Conservation (phyloP, 2,113 vertebrate species). For the Sander lucioperca region DNA sequence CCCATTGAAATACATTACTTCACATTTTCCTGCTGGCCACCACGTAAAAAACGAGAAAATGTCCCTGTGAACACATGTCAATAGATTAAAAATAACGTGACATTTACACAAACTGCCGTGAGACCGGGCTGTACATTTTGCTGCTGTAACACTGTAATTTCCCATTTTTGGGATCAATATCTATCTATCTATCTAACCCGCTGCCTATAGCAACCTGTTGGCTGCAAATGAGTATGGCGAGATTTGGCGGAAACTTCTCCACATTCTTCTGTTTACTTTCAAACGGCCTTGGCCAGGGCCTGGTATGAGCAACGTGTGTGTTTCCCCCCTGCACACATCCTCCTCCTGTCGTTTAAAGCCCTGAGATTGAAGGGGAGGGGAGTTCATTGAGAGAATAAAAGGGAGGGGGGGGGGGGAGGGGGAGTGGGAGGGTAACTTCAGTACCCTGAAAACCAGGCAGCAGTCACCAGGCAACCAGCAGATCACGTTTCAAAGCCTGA, state of each 20-base stretch:
- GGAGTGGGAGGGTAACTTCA: constrained; percentile 51
- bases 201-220: neutral
- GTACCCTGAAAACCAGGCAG: constrained; percentile 74
- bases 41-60: too few relatives aligned
- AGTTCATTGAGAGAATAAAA: constrained; percentile 80
- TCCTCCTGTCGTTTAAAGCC: constrained; percentile 75
- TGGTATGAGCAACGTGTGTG: constrained; percentile 66
- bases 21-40: too few relatives aligned
- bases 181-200: too few relatives aligned
- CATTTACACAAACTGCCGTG: too few relatives aligned
- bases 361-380: constrained; percentile 65
- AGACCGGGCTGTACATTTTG: too few relatives aligned
- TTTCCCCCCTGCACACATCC: constrained; percentile 59
- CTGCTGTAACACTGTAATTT: too few relatives aligned
- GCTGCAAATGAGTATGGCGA: neutral
- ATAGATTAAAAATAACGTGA: too few relatives aligned
- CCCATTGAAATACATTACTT: too few relatives aligned
- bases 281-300: constrained; percentile 65
- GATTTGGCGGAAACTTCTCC: constrained; percentile 33
- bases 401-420: constrained; percentile 58
- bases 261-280: constrained; percentile 67
- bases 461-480: constrained; percentile 82
- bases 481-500: constrained; percentile 85
- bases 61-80: too few relatives aligned
- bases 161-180: too few relatives aligned